Conservation (phyloP, 2,113 vertebrate genomes). For the Pampusana beccarii region DNA sequence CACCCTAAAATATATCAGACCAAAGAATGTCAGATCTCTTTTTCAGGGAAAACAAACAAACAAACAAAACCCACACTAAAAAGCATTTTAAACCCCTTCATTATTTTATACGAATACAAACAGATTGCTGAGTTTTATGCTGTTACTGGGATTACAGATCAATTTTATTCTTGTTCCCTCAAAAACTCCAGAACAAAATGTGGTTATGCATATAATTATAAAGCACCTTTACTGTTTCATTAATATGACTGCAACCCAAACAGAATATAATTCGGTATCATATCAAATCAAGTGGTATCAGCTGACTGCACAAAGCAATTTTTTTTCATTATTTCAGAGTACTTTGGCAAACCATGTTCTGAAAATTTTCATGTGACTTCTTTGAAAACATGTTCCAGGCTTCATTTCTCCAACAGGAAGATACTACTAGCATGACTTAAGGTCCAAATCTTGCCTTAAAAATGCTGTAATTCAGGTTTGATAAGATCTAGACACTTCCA, state of each 20-base stretch:
- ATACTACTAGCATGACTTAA: background rate
- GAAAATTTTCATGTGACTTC: background rate
- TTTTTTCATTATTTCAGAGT: background rate
- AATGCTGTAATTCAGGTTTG: slow-evolving; percentile 23
- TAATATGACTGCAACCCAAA: background rate
- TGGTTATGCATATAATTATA: background rate
- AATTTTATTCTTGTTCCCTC: background rate
- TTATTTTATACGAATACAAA: background rate
- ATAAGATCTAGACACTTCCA: background rate
- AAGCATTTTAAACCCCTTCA: background rate
- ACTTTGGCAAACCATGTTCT: background rate
- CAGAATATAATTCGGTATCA: background rate
- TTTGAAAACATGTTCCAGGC: background rate
- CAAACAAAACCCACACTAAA: background rate
- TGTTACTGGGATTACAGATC: background rate
- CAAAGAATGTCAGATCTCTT: background rate
- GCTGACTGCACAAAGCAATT: background rate
- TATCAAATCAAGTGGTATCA: background rate
- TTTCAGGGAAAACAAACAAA: background rate
- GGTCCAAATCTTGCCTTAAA: slow-evolving; percentile 1
- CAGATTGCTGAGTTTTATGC: background rate
- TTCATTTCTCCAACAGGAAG: background rate
- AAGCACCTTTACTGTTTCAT: background rate
- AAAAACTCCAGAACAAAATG: background rate
- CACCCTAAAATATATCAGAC: background rate